Conservation (phyloP, 1,140 invertebrate genomes). For the Lasioglossum baleicum region DNA sequence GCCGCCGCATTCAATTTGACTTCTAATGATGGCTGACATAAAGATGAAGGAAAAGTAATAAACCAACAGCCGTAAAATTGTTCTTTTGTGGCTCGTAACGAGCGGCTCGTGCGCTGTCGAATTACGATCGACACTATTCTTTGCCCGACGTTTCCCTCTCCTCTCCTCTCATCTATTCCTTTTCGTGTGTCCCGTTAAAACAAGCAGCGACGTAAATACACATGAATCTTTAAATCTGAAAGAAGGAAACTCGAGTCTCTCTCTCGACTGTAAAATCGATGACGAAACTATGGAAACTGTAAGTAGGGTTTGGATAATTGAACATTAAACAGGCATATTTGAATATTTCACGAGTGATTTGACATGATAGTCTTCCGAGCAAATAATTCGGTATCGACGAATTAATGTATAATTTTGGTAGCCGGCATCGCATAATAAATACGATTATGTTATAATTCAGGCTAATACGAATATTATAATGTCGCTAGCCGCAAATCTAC, state of each 20-base stretch:
- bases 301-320: too few species aligned
- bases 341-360: too few species aligned
- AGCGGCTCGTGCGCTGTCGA: neutral
- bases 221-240: conserved; percentile 4
- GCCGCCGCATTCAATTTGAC: conserved; percentile 13
- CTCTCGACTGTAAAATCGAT: neutral
- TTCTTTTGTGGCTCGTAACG: conserved; percentile 27
- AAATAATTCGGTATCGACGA: too few species aligned
- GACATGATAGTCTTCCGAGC: too few species aligned
- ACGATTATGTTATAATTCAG: too few species aligned
- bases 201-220: conserved; percentile 27
- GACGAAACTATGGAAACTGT: neutral
- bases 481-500: too few species aligned
- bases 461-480: too few species aligned
- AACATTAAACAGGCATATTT: too few species aligned
- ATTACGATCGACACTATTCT: conserved; percentile 40
- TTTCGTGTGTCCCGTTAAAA: conserved; percentile 11
- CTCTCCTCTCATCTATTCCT: neutral
- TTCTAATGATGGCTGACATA: conserved; percentile 17
- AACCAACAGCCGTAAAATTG: conserved; percentile 27
- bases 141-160: neutral
- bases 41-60: conserved; percentile 25
- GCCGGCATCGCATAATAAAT: too few species aligned
- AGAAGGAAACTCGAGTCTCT: too few species aligned
- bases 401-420: too few species aligned